Conservation (phyloP, 2,797 vertebrate genomes). For the Sebastes kiyomatsui region DNA sequence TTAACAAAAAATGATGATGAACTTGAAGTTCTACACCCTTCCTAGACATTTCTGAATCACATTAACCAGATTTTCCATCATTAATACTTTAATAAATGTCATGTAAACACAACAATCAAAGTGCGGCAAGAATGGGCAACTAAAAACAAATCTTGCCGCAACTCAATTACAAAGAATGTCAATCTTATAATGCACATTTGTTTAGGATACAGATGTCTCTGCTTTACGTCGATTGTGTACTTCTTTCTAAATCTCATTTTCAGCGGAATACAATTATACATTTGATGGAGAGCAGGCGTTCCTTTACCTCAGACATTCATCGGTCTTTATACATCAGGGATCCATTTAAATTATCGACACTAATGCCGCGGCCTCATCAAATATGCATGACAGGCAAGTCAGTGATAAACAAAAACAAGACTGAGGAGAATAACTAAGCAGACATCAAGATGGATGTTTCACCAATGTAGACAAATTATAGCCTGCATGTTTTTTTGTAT, state of each 20-base stretch:
- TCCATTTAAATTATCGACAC: slow-evolving; percentile 21
- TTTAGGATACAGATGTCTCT: background rate
- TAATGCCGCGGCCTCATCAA: slow-evolving; percentile 30
- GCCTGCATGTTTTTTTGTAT: background rate
- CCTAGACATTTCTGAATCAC: background rate
- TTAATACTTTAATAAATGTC: background rate
- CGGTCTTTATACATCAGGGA: slow-evolving; percentile 5
- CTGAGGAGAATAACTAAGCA: slow-evolving; percentile 11
- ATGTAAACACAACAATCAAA: background rate
- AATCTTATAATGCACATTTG: background rate
- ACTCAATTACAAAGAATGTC: no score
- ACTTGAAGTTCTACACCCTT: background rate
- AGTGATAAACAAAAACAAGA: slow-evolving; percentile 33
- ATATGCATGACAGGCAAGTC: slow-evolving; percentile 28
- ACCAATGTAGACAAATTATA: background rate
- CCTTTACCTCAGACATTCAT: background rate
- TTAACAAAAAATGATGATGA: background rate
- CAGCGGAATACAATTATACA: background rate
- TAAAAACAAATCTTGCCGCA: background rate
- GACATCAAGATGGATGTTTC: background rate
- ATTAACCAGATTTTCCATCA: background rate
- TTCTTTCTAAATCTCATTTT: background rate
- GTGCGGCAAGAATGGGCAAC: background rate
- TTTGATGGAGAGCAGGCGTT: slow-evolving; percentile 13
- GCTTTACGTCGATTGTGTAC: background rate